These are phyloP conservation scores for Urocitellus parryii DNA, from an alignment of 2,113 vertebrate genomes.

Conservation along the genomic window DNA sequence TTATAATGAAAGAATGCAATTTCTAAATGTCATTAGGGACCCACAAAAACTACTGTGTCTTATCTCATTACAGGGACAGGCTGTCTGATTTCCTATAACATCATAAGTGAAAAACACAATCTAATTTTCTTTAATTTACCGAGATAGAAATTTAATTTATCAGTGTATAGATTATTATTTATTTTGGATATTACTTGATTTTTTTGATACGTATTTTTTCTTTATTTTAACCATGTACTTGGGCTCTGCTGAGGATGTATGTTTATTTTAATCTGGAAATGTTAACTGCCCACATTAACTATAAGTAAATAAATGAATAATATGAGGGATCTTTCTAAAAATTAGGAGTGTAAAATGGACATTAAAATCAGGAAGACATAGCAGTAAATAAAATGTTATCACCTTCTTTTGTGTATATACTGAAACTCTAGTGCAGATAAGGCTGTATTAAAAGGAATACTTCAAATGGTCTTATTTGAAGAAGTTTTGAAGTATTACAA, in stretches of 20 bases:
- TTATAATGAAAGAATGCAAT: conserved; percentile 52
- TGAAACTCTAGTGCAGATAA: not conserved
- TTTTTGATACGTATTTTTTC: conserved; percentile 51
- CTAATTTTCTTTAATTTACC: conserved; percentile 77
- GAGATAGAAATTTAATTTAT: conserved; percentile 77
- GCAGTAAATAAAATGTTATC: conserved; percentile 1
- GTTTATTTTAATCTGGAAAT: not conserved
- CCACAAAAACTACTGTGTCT: conserved; percentile 62
- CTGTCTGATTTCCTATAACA: conserved; percentile 70
- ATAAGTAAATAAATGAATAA: not conserved
- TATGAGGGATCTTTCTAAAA: accelerated
- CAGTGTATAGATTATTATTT: conserved; percentile 73
- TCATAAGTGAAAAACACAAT: conserved; percentile 67
- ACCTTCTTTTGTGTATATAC: not conserved
- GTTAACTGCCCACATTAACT: not conserved
- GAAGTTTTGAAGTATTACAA: not conserved
- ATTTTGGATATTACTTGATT: conserved; percentile 68
- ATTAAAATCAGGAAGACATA: not conserved
- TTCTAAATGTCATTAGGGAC: conserved; percentile 78
- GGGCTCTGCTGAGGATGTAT: not conserved
- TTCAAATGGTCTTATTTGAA: not conserved
- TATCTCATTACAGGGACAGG: conserved; percentile 76
- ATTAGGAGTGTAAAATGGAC: not conserved
- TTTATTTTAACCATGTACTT: conserved; percentile 21
- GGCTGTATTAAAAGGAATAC: not conserved